A percentile compares a stretch with the other conserved stretches of the same genome.
Evolutionary conservation across 2,888 invertebrate species (phyloP).

Genomic region (Kuschelorhynchus macadamiae): DNA sequence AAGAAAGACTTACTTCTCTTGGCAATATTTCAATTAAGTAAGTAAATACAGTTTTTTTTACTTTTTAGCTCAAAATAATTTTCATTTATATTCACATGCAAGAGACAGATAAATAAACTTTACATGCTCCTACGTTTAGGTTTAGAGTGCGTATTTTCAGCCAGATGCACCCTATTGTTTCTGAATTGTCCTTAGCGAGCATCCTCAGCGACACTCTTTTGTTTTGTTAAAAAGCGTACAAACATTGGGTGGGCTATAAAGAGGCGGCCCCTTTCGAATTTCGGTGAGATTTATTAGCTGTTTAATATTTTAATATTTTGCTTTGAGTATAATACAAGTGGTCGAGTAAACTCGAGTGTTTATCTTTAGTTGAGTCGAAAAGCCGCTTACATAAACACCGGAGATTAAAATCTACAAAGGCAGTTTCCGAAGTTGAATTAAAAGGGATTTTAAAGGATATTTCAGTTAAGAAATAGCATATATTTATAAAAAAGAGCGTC

Average conservation of each 20-base stretch:
- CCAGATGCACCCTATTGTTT: conserved; percentile 18
- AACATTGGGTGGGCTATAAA: conserved; percentile 32
- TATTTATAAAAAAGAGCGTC: no score
- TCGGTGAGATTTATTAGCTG: conserved; percentile 31
- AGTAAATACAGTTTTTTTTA: no score
- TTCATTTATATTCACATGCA: no score
- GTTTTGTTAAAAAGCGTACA: conserved; percentile 31
- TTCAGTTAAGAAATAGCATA: no score
- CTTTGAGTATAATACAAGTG: conserved; percentile 28
- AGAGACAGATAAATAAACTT: no score
- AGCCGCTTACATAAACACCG: conserved; percentile 12
- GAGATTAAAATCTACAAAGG: conserved; percentile 9
- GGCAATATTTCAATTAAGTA: no score
- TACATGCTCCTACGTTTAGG: no score
- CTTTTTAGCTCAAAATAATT: no score
- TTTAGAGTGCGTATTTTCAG: conserved; percentile 7
- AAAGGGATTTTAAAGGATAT: not conserved
- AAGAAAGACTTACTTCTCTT: no score
- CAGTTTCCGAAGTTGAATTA: not conserved
- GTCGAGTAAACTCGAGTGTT: conserved; percentile 4
- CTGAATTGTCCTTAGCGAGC: conserved; percentile 11
- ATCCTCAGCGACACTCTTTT: conserved; percentile 27
- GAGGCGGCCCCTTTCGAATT: conserved; percentile 26
- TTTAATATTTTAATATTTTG: conserved; percentile 41
- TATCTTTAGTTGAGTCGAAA: conserved; percentile 2